These are phyloP conservation scores for Misgurnus anguillicaudatus DNA, from an alignment of 2,113 vertebrate species.

Conservation along the genomic window DNA sequence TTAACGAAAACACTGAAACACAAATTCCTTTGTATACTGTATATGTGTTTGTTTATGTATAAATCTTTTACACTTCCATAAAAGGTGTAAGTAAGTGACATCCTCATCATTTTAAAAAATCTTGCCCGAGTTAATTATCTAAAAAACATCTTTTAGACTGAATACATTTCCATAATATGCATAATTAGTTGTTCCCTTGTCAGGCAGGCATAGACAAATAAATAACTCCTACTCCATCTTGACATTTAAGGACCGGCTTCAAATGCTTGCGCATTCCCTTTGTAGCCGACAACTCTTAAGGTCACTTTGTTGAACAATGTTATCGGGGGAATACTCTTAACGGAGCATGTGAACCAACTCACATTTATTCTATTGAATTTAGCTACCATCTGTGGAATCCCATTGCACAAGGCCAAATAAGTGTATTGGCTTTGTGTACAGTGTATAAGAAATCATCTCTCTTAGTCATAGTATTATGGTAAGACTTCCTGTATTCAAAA, in stretches of 20 bases:
- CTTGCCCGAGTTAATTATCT: neutral
- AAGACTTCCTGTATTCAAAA: neutral
- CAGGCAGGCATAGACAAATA: neutral
- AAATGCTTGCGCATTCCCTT: constrained; percentile 28
- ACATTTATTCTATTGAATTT: constrained; percentile 9
- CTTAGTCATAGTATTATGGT: neutral
- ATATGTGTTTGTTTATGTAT: neutral
- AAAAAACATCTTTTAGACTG: neutral
- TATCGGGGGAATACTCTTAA: constrained; percentile 16
- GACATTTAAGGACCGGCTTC: constrained; percentile 40
- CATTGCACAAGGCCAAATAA: neutral
- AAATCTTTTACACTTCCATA: no score
- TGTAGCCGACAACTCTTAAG: constrained; percentile 29
- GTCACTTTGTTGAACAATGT: constrained; percentile 39
- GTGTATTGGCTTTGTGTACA: neutral
- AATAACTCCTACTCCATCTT: constrained; percentile 12
- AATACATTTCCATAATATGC: neutral
- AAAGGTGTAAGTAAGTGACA: no score
- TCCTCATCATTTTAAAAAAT: no score
- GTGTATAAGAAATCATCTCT: neutral
- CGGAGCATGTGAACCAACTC: neutral
- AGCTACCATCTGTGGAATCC: neutral
- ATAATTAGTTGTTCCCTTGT: neutral
- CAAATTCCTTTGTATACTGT: neutral
- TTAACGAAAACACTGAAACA: neutral